Evolutionary conservation across 2,888 invertebrate genomes (phyloP).

Genomic region (Acanthacorydalis orientalis): DNA sequence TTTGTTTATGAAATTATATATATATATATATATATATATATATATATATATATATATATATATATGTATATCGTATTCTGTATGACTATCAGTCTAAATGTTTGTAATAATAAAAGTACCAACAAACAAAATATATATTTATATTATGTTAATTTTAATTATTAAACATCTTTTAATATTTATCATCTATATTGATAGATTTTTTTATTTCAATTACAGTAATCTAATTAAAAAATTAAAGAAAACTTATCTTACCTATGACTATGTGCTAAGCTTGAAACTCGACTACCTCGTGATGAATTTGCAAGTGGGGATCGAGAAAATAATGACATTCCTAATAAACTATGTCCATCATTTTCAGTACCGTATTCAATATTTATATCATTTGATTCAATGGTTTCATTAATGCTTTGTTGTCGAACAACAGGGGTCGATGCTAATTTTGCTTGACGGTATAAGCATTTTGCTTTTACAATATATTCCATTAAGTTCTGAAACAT

Average conservation of each 20-base stretch:
- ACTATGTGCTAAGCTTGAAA: slow-evolving; percentile 56
- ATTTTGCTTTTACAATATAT: slow-evolving; percentile 56
- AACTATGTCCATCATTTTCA: slow-evolving; percentile 24
- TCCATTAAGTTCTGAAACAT: slow-evolving; percentile 46
- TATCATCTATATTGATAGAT: too few relatives aligned
- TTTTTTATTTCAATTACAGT: too few relatives aligned
- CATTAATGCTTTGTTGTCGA: slow-evolving; percentile 15
- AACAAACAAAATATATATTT: too few relatives aligned
- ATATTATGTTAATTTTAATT: too few relatives aligned
- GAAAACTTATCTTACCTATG: slow-evolving; percentile 32
- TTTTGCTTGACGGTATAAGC: slow-evolving; percentile 46
- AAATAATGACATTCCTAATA: slow-evolving; percentile 17
- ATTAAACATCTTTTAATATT: too few relatives aligned
- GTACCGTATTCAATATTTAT: slow-evolving; percentile 21
- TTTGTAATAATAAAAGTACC: too few relatives aligned
- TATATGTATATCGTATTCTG: too few relatives aligned
- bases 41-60: too few relatives aligned
- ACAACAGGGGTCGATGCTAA: slow-evolving; percentile 19
- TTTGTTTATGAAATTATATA: too few relatives aligned
- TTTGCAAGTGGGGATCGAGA: slow-evolving; percentile 26
- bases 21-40: too few relatives aligned
- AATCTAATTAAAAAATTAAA: background rate
- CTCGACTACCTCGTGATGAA: slow-evolving; percentile 41
- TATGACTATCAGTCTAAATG: too few relatives aligned
- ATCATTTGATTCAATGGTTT: slow-evolving; percentile 19